These are phyloP conservation scores for Rostratula benghalensis DNA, from an alignment of 2,113 vertebrate genomes.

Conservation along the genomic window DNA sequence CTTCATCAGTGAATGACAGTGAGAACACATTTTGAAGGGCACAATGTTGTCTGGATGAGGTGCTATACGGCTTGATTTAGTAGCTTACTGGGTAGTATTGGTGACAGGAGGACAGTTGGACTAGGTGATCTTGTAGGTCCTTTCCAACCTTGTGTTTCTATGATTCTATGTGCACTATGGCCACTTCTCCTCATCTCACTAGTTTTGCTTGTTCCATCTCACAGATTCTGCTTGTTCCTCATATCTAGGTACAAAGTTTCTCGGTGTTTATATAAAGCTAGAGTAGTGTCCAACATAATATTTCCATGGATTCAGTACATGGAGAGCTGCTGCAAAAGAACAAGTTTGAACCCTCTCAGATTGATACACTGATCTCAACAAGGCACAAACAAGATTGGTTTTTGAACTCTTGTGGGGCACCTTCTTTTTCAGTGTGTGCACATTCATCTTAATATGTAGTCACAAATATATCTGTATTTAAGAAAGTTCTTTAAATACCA, in stretches of 20 bases:
- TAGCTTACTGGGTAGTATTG: too few relatives aligned
- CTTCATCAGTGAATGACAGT: background rate
- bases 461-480: background rate
- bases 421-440: background rate
- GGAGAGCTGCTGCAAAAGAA: background rate
- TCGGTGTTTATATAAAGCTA: background rate
- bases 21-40: background rate
- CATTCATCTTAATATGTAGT: background rate
- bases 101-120: too few relatives aligned
- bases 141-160: too few relatives aligned
- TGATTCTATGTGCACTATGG: too few relatives aligned
- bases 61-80: too few relatives aligned
- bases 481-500: background rate
- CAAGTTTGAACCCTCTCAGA: background rate
- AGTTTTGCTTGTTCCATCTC: background rate
- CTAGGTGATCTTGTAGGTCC: too few relatives aligned
- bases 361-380: background rate
- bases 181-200: too few relatives aligned
- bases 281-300: accelerated
- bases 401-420: background rate
- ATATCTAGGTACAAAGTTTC: background rate
- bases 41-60: background rate
- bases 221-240: background rate
- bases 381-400: background rate
- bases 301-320: background rate